phyloP scores from a whole-genome alignment of 2,113 vertebrate species.

The Athene noctua region DNA sequence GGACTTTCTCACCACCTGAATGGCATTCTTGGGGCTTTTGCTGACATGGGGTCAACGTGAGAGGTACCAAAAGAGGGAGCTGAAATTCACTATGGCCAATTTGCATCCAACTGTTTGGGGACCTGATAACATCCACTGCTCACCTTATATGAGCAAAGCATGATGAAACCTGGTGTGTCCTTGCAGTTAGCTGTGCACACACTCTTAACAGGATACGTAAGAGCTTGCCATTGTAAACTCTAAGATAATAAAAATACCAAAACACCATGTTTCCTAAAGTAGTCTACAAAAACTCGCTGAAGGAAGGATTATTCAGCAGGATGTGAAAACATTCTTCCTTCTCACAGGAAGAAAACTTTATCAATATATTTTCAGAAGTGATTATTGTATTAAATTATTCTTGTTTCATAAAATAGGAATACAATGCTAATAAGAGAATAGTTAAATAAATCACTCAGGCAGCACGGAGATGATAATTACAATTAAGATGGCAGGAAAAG shows the following conservation, averaged over 20 bases:
- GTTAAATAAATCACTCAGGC: background rate
- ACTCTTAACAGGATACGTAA: background rate
- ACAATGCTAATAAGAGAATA: background rate
- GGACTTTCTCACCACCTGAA: background rate
- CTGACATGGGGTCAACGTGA: background rate
- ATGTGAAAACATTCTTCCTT: background rate
- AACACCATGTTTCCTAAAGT: background rate
- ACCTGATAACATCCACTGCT: background rate
- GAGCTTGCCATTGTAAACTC: background rate
- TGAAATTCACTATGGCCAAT: background rate
- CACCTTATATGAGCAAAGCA: background rate
- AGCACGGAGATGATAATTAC: background rate
- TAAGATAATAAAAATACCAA: background rate
- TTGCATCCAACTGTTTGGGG: rapidly evolving
- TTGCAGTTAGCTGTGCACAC: background rate
- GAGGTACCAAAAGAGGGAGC: background rate
- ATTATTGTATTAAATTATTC: slow-evolving; percentile 2
- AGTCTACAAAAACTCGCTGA: background rate
- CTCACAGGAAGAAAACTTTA: background rate
- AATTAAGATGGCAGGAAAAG: slow-evolving; percentile 14
- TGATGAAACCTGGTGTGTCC: background rate
- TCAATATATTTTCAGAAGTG: background rate
- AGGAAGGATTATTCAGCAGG: background rate
- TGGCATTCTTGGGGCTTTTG: background rate
- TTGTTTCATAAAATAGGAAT: background rate